Conservation (phyloP, 30 jellyfish, hydroid and myxozoan species). For the Aurelia coerulea region DNA sequence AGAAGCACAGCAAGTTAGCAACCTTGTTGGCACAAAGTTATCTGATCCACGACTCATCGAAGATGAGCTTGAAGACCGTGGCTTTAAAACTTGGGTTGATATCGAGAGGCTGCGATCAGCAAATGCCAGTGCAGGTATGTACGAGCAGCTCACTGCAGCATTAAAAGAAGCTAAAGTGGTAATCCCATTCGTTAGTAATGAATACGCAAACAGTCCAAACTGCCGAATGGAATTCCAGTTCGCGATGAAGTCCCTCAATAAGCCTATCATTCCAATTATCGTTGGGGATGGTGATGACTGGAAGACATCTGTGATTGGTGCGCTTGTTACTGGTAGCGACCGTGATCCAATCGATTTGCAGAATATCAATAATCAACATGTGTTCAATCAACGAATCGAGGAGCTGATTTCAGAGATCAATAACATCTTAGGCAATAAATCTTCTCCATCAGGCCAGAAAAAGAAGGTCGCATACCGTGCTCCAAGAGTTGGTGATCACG, state of each 20-base stretch:
- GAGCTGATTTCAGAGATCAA: slow-evolving; percentile 10
- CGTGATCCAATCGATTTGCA: slow-evolving; percentile 58
- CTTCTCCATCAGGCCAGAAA: neutral
- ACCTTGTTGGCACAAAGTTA: slow-evolving; percentile 44
- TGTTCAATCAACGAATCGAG: slow-evolving; percentile 15
- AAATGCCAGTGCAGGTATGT: slow-evolving; percentile 73
- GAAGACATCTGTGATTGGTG: slow-evolving; percentile 78
- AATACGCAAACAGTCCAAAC: slow-evolving; percentile 77
- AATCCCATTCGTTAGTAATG: slow-evolving; percentile 79
- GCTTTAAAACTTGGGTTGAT: slow-evolving; percentile 76
- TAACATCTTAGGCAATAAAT: neutral
- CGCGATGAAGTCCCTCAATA: slow-evolving; percentile 72
- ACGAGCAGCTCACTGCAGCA: slow-evolving; percentile 72
- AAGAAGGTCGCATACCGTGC: slow-evolving; percentile 27
- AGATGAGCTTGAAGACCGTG: slow-evolving; percentile 46
- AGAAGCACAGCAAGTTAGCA: slow-evolving; percentile 39
- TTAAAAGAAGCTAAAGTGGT: slow-evolving; percentile 72
- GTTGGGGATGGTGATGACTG: slow-evolving; percentile 80
- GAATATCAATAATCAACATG: neutral
- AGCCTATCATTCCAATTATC: slow-evolving; percentile 77
- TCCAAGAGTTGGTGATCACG: slow-evolving; percentile 84
- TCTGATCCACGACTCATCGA: slow-evolving; percentile 82
- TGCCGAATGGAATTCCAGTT: slow-evolving; percentile 93
- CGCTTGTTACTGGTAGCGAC: slow-evolving; percentile 49
- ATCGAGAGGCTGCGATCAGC: slow-evolving; percentile 75